Evolutionary conservation across 1,140 invertebrate species (phyloP).

Genomic region (Anastatus disparis): DNA sequence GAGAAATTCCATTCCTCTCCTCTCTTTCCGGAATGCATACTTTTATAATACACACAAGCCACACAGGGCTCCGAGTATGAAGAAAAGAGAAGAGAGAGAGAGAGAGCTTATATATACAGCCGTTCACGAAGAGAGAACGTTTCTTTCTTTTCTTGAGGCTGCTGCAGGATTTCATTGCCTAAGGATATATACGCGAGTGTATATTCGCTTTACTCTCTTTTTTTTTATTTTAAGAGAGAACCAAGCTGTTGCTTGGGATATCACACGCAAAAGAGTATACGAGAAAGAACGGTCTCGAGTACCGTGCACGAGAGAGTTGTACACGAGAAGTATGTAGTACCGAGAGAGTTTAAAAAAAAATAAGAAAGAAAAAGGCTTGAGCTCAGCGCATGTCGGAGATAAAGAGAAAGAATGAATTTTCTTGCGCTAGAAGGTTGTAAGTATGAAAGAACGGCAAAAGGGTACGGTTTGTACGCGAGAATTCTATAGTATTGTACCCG

Average conservation of each 20-base stretch:
- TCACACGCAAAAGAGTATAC: background rate
- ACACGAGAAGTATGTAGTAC: background rate
- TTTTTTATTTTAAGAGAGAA: background rate
- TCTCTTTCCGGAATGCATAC: constrained; percentile 42
- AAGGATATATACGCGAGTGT: constrained; percentile 1
- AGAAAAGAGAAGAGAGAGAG: background rate
- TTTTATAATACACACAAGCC: constrained; percentile 19
- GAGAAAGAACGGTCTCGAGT: background rate
- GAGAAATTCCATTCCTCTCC: constrained; percentile 43
- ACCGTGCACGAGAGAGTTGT: background rate
- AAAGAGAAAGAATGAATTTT: too few species aligned
- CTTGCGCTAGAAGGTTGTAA: too few species aligned
- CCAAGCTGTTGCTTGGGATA: background rate
- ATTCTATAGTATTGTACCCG: too few species aligned
- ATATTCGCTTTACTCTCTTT: background rate
- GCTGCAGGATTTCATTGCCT: constrained; percentile 28
- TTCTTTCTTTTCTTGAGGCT: constrained; percentile 22
- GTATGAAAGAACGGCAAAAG: too few species aligned
- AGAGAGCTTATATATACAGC: background rate
- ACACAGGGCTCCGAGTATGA: background rate
- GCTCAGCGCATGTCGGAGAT: too few species aligned
- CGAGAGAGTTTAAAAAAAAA: too few species aligned
- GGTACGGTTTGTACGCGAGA: too few species aligned
- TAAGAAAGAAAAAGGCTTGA: too few species aligned
- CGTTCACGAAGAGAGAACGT: background rate